Conservation (phyloP, 2,797 vertebrate genomes). For the Sebastes reedi region DNA sequence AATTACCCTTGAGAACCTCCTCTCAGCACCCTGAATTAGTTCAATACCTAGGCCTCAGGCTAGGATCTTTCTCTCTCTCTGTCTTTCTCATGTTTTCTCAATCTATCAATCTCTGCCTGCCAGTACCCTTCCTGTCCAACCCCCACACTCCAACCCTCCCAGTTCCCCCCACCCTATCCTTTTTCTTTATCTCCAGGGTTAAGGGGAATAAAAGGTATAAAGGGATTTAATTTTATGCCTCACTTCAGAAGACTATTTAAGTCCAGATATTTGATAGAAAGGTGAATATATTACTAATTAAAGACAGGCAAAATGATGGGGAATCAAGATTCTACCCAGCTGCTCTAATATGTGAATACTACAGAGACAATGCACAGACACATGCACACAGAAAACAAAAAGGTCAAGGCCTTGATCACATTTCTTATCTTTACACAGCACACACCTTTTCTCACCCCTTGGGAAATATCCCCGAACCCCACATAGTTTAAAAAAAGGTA, state of each 20-base stretch:
- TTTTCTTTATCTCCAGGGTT: slow-evolving; percentile 40
- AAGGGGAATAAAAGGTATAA: slow-evolving; percentile 49
- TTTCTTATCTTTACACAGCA: slow-evolving; percentile 35
- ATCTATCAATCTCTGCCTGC: slow-evolving; percentile 50
- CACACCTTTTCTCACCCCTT: neutral
- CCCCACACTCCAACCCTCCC: neutral
- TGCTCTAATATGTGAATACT: neutral
- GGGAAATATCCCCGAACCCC: slow-evolving; percentile 7
- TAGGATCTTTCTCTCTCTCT: slow-evolving; percentile 48
- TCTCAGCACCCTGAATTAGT: slow-evolving; percentile 36
- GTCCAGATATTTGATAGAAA: slow-evolving; percentile 43
- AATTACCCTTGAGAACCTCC: slow-evolving; percentile 54
- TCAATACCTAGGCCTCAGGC: slow-evolving; percentile 55
- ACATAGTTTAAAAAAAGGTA: slow-evolving; percentile 11
- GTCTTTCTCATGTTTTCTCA: slow-evolving; percentile 49
- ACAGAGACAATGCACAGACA: neutral
- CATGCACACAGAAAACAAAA: neutral
- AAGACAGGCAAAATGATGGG: slow-evolving; percentile 1
- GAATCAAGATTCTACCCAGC: slow-evolving; percentile 1
- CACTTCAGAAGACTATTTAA: slow-evolving; percentile 53
- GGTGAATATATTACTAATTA: slow-evolving; percentile 49
- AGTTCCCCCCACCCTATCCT: slow-evolving; percentile 3
- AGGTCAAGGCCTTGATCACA: neutral
- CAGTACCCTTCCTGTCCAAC: slow-evolving; percentile 11
- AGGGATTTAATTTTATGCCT: slow-evolving; percentile 59